Conservation (phyloP, 2,113 vertebrate genomes). For the Brienomyrus brachyistius region DNA sequence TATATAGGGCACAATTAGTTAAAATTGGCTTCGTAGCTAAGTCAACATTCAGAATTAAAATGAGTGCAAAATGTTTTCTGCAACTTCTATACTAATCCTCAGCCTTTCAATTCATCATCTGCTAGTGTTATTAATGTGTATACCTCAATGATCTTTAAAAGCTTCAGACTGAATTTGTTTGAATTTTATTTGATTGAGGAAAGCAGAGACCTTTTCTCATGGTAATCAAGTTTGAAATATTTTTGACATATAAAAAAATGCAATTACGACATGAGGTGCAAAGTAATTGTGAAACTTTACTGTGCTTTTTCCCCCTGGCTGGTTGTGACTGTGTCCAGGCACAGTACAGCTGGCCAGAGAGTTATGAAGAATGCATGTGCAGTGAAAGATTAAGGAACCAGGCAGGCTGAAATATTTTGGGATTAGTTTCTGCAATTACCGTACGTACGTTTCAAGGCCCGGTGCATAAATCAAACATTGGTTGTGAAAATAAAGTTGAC, state of each 20-base stretch:
- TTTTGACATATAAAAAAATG: neutral
- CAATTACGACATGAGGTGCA: neutral
- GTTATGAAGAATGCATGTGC: neutral
- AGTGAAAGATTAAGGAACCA: neutral
- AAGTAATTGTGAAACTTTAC: neutral
- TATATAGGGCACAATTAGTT: neutral
- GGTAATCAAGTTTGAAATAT: neutral
- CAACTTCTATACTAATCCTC: neutral
- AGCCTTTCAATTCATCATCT: neutral
- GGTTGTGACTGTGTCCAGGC: neutral
- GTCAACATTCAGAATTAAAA: neutral
- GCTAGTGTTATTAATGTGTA: neutral
- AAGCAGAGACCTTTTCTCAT: neutral
- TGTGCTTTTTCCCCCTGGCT: neutral
- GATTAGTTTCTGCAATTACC: neutral
- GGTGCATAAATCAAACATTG: neutral
- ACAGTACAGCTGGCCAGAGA: neutral
- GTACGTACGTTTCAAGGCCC: neutral
- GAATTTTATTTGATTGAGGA: neutral
- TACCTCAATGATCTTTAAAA: neutral
- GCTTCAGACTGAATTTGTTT: neutral
- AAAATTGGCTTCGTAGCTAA: neutral
- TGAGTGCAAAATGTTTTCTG: neutral
- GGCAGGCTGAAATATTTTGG: constrained; percentile 8
- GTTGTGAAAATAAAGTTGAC: neutral